Evolutionary conservation across 2,888 invertebrate genomes (phyloP), one percentile per base, ranked within the genome.

Genomic region (Diarsia mendica): DNA sequence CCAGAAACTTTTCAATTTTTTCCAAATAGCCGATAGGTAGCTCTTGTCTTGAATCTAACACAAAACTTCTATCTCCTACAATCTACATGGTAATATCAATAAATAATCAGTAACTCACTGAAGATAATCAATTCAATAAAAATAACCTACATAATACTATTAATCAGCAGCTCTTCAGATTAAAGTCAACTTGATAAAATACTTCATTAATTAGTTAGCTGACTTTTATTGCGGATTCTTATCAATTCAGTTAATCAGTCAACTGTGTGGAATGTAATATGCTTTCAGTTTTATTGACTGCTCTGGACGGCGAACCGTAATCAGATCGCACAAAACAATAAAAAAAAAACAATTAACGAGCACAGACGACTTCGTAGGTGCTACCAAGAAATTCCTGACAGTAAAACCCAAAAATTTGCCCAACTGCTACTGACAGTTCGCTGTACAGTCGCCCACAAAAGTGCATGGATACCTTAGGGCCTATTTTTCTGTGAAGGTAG

Each of bases 241-340:
- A 80, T 84, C 75, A 39, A 13, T 20, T 20, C 15, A 46, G n/a
- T 55, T 65, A 79, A 79, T 74, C 65, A 80, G 68, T 60, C 55
- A 67, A 69, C 20, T 60, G 23, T 53, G n/a, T 60, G 51, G 15
- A 44, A 1, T 60, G 15, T 72, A 33, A 67, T 60, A 23, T 18
- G 33, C 49, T 84, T 84, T 80, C 68, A 55, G 44, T 46, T 58
- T 66, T 72, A 61, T 28, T 55, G 44, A 46, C 49, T 67, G 18
- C 33, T 9, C 0, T 53, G 9, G 11, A 33, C 10, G 18, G 10
- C 8, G 2, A 33, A 72, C 15, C 20, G 9, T 55, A 23, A 48
- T 33, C n/a, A 18, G 46, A 18, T 69, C 18, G n/a, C 28, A n/a
- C 28, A 1, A 0, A 18, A 0, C 8, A 18, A 33, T 18, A 15